These are phyloP conservation scores for Ibycter americanus DNA, from an alignment of 2,797 vertebrate species.

Conservation along the genomic window DNA sequence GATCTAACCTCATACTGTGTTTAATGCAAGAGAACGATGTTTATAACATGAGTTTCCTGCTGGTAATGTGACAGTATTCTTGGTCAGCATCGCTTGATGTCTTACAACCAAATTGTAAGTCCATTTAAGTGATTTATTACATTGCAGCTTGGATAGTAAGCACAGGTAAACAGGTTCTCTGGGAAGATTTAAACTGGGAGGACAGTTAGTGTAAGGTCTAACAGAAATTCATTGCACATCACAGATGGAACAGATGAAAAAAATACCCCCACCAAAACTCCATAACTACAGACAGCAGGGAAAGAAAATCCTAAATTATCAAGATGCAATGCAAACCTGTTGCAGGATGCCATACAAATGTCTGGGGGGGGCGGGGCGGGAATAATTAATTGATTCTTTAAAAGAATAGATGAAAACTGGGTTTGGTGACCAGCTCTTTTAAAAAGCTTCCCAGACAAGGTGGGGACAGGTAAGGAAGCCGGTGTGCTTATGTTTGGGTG, in stretches of 20 bases:
- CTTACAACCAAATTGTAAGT: conserved; percentile 32
- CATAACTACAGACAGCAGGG: conserved; percentile 23
- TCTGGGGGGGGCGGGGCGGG: not conserved
- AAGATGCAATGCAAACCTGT: conserved; percentile 20
- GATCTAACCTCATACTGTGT: not conserved
- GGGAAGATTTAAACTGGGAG: conserved; percentile 72
- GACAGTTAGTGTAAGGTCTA: conserved; percentile 67
- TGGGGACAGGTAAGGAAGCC: not conserved
- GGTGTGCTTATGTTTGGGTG: not conserved
- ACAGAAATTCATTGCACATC: conserved; percentile 72
- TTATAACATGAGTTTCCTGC: not conserved
- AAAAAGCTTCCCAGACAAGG: not conserved
- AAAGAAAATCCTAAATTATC: conserved; percentile 59
- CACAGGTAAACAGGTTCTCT: conserved; percentile 63
- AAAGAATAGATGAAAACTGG: not conserved
- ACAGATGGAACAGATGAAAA: conserved; percentile 68
- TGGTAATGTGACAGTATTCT: not conserved
- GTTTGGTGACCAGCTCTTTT: not conserved
- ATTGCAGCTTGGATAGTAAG: conserved; percentile 48
- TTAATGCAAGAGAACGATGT: not conserved
- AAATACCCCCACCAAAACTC: not conserved
- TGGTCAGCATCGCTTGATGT: conserved; percentile 57
- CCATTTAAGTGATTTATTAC: conserved; percentile 63
- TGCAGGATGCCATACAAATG: not conserved
- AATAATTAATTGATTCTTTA: not conserved